Percentiles rank a stretch among this genome's conserved stretches.
Evolutionary conservation across 2,113 vertebrate species (phyloP).

Genomic region (Grus americana): DNA sequence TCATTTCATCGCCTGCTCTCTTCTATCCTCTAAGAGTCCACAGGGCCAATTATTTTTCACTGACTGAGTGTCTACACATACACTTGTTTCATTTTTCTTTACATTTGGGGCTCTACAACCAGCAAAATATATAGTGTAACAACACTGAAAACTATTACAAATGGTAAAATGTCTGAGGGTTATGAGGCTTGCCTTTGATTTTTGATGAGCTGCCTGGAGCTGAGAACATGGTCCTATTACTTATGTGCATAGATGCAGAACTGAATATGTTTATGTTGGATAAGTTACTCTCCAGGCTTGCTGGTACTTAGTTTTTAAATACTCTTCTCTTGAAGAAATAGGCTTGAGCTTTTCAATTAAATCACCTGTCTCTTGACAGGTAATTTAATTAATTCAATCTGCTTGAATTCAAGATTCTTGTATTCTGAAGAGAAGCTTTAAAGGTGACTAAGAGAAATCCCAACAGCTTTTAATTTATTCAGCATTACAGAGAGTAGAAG

Average conservation of each 20-base stretch:
- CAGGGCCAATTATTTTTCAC: not conserved
- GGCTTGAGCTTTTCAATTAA: not conserved
- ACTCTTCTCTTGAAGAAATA: not conserved
- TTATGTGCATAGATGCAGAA: not conserved
- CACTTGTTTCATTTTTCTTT: not conserved
- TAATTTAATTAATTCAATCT: not conserved
- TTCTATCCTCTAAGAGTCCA: not conserved
- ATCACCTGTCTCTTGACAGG: not conserved
- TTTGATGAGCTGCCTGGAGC: not conserved
- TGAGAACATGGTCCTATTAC: not conserved
- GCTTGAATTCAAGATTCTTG: not conserved
- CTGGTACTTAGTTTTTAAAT: not conserved
- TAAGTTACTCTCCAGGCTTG: not conserved
- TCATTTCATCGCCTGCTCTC: not conserved
- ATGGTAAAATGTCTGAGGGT: not conserved
- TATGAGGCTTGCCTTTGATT: not conserved
- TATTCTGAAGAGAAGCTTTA: not conserved
- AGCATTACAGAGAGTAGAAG: not conserved
- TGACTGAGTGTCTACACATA: not conserved
- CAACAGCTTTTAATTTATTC: not conserved
- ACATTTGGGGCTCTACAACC: not conserved
- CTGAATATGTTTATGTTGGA: not conserved
- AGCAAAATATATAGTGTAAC: not conserved
- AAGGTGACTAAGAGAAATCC: not conserved
- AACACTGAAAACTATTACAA: not conserved